phyloP scores from a whole-genome alignment of 2,113 vertebrate species.

The Glaucidium brasilianum region DNA sequence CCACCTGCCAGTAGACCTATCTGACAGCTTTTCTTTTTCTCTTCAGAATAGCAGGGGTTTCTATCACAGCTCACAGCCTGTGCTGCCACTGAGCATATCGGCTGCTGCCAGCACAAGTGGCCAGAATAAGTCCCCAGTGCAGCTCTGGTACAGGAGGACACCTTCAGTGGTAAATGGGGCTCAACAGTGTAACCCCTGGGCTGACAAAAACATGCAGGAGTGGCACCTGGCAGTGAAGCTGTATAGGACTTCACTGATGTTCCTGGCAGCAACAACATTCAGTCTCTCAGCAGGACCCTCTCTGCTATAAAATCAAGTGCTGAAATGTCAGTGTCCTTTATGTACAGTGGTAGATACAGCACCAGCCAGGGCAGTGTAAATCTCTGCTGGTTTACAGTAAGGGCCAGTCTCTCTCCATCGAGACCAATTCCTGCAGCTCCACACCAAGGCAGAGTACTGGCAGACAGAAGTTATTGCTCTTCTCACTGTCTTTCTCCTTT shows the following conservation, averaged over 20 bases:
- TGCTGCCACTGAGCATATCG: background rate
- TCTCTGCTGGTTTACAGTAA: background rate
- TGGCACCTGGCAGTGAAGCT: background rate
- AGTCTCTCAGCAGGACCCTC: background rate
- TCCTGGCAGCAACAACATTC: background rate
- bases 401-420: background rate
- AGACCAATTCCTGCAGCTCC: background rate
- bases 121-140: background rate
- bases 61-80: background rate
- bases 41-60: background rate
- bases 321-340: background rate
- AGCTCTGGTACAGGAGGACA: background rate
- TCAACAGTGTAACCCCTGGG: background rate
- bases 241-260: background rate
- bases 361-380: background rate
- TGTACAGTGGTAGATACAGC: background rate
- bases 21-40: background rate
- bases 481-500: slow-evolving; percentile 36
- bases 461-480: background rate
- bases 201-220: background rate
- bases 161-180: background rate
- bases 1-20: background rate
- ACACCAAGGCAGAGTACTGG: background rate
- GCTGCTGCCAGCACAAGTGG: background rate
- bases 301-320: background rate